phyloP scores from a whole-genome alignment of 2,888 invertebrate species.

The Oligia fasciuncula region DNA sequence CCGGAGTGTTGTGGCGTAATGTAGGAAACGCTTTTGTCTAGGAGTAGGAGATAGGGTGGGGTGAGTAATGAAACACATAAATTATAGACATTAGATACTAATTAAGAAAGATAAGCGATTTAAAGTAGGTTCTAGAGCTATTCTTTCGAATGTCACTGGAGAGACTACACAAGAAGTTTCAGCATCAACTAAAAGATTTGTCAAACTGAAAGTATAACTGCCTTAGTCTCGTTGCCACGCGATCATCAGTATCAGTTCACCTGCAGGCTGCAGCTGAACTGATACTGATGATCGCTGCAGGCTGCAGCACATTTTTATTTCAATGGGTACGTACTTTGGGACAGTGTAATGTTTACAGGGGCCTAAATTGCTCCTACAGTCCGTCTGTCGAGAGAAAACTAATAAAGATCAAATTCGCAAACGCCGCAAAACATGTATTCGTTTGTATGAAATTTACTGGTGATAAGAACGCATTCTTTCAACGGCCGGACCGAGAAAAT shows the following conservation, averaged over 20 bases:
- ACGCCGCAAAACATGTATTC: no score
- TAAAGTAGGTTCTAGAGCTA: background rate
- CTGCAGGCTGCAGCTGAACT: no score
- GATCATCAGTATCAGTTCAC: background rate
- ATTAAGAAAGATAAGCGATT: background rate
- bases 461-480: no score
- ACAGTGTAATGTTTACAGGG: background rate
- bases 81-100: background rate
- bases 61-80: background rate
- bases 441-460: no score
- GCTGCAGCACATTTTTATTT: no score
- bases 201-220: background rate
- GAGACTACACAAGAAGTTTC: background rate
- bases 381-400: no score
- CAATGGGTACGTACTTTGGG: no score
- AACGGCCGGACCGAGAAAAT: background rate
- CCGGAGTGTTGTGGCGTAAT: slow-evolving; percentile 4
- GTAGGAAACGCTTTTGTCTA: background rate
- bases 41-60: background rate
- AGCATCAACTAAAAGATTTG: background rate
- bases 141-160: background rate
- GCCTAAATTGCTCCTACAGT: background rate
- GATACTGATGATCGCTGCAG: no score
- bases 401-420: no score
- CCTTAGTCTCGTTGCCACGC: no score